Base-by-base conservation (phyloP, 2,888 invertebrate species). In the Lucinisca nassula region DNA sequence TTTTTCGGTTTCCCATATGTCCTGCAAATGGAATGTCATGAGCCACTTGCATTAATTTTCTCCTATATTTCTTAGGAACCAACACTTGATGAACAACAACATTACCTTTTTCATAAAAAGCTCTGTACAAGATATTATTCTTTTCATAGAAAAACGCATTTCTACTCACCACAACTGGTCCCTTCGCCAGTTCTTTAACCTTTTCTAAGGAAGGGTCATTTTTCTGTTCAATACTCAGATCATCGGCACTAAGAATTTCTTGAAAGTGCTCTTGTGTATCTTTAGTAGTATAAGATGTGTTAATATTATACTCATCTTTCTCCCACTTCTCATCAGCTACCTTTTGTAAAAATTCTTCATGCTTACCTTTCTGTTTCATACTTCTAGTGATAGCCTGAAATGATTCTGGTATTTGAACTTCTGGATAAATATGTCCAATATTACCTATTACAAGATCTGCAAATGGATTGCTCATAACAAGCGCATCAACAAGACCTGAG, bases 381-480 rank as follows among this genome's bases (percentile, higher is more conserved):
- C 45, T 74, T 27, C 74, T 74, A 45, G 30, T 49, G 12, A 40
- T 30, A 12, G 30, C 24, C 14, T 74, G 49, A n/a, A 74, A 2
- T 74, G 49, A 27, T 17, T 74, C 74, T 27, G 21, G 38, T 21
- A 1, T 38, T 6, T 45, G 12, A n/a, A 37, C 8, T 24, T 38
- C 45, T 30, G 27, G 14, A 40, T 74, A 27, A 12, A 74, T 2
- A 45, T 74, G 40, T 3, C 74, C 74, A 45, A 74, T 38, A 45
- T 74, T 74, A n/a, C 74, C 74, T 40, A 74, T 30, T 45, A 74
- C 49, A 2, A 74, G 14, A 74, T 74, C 74, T n/a, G 74, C 74
- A 74, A 74, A 74, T 74, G 74, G 74, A 14, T 45, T 74, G 21
- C 45, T 74, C 1, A 74, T 8, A 30, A 74, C 74, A 30, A 74